A percentile compares a stretch with the other conserved stretches of the same genome.
Evolutionary conservation across 2,888 invertebrate genomes (phyloP).

Genomic region (Microplitis deprimator): DNA sequence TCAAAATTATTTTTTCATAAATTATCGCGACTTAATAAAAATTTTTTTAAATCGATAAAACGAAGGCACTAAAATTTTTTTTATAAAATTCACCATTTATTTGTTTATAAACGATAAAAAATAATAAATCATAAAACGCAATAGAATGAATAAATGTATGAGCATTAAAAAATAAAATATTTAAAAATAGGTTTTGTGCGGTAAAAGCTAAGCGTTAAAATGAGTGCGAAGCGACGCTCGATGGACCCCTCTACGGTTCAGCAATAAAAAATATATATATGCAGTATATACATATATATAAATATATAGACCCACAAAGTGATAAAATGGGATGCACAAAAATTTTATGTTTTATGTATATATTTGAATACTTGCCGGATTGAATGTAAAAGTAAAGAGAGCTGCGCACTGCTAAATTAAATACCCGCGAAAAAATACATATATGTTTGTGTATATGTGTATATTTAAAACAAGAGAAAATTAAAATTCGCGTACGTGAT

Average conservation of each 20-base stretch:
- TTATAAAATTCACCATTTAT: not conserved
- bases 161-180: constrained; percentile 5
- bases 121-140: not conserved
- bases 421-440: not conserved
- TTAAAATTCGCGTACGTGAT: not conserved
- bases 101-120: not conserved
- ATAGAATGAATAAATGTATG: not conserved
- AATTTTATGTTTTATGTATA: not conserved
- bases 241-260: constrained; percentile 20
- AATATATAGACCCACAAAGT: constrained; percentile 15
- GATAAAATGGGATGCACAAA: constrained; percentile 1
- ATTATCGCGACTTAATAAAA: not conserved
- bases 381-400: constrained; percentile 9
- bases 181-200: not conserved
- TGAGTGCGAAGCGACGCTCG: constrained; percentile 27
- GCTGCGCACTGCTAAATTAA: not conserved
- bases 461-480: not conserved
- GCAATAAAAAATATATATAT: constrained; percentile 21
- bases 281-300: not conserved
- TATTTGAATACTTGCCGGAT: not conserved
- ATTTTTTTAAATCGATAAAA: not conserved
- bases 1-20: no score
- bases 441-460: not conserved
- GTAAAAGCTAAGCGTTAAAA: constrained; percentile 21
- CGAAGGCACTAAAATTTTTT: not conserved